These are phyloP conservation scores for Limnephilus rhombicus DNA, from an alignment of 2,888 invertebrate genomes.

Conservation along the genomic window DNA sequence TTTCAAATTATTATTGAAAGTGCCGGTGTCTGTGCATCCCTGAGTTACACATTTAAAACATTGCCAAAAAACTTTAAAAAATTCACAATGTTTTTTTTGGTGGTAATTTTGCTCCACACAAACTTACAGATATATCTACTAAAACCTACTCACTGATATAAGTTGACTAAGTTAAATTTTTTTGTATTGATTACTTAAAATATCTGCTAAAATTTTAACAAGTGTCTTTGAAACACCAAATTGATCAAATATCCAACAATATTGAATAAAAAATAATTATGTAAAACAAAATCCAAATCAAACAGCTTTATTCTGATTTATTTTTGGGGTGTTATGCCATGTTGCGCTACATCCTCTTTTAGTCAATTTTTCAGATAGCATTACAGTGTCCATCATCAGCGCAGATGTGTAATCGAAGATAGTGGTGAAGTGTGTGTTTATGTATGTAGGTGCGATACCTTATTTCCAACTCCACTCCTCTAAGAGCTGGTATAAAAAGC, in stretches of 20 bases:
- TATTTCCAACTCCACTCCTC: no score
- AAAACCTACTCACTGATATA: neutral
- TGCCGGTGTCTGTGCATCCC: no score
- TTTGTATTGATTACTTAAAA: neutral
- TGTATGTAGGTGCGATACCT: no score
- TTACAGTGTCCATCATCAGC: no score
- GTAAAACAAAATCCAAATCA: neutral
- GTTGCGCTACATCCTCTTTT: no score
- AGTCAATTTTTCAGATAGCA: no score
- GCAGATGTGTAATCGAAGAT: no score
- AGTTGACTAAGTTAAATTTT: neutral
- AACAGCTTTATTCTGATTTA: neutral
- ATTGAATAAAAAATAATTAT: neutral
- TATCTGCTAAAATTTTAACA: neutral
- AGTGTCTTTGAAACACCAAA: neutral
- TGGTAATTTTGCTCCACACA: neutral
- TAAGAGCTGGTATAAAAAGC: no score
- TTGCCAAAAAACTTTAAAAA: neutral
- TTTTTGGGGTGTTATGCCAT: no score
- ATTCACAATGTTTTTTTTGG: neutral
- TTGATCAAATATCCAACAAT: neutral
- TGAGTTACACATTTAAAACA: neutral
- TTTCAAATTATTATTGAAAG: no score
- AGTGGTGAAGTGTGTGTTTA: no score
- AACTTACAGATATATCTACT: neutral